Evolutionary conservation across 2,888 invertebrate species (phyloP), one percentile per base, ranked within the genome.

Genomic region (Tachina lurida): DNA sequence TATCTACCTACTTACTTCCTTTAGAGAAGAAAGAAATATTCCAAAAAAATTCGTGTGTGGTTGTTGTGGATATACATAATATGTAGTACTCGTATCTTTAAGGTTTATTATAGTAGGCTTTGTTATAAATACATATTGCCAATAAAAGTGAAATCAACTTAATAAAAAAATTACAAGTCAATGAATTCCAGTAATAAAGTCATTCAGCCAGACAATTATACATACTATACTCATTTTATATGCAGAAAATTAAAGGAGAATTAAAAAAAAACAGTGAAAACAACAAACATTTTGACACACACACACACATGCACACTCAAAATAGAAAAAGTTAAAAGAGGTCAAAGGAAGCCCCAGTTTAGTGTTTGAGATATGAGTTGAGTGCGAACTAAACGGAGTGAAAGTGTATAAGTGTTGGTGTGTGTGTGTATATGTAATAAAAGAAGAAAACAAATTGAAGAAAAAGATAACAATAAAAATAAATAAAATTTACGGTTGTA

Each of bases 271-370:
- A 70, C 19, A 22, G n/a, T 19, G 52, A 60, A 17, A 49, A 17
- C 52, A 67, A 67, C 54, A 68, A 75, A 54, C 19, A 67, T 13
- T 7, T 31, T 31, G 7, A 31, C 7, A 31, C 5, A 78, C 60
- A 10, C 19, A 49, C 54, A 49, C 58, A 68, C 17, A 79, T 19
- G 65, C 17, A 71, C 54, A 56, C 47, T 31, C 52, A 77, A 74
- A 70, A 75, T 76, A 84, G 71, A 75, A 71, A 81, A 79, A 67
- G 83, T 78, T 75, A 81, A 86, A 87, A 87, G 87, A 86, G 87
- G 87, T 82, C 85, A 87, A 87, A 87, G 87, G 85, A 86, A 87
- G 85, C 56, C 82, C 76, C 76, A 80, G 81, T 85, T 77, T 81
- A 41, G 58, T 73, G 77, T 75, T 67, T 74, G 63, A 74, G 58